phyloP scores from a whole-genome alignment of 35 echinoderm and acorn worm genomes.

The Apostichopus californicus region DNA sequence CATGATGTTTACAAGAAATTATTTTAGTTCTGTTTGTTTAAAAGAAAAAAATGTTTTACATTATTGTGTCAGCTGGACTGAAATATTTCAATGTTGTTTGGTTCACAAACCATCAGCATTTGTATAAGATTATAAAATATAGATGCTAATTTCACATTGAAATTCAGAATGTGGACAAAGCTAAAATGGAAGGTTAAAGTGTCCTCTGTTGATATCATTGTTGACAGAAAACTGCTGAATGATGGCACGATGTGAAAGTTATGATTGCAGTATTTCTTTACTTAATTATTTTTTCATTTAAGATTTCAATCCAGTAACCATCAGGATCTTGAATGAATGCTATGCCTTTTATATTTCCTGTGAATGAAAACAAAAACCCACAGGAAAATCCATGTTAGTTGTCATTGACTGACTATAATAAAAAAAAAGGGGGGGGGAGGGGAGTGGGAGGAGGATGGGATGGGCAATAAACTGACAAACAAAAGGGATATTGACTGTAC shows the following conservation, averaged over 20 bases:
- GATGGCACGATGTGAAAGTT: not conserved
- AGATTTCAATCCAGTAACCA: constrained; percentile 99
- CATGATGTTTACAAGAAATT: no score
- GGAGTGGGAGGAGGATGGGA: no score
- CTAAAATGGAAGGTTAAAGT: not conserved
- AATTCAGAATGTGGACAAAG: not conserved
- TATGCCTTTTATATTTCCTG: constrained; percentile 86
- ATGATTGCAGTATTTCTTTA: not conserved
- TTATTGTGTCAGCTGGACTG: no score
- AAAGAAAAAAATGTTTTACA: no score
- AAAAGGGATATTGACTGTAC: no score
- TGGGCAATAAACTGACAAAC: no score
- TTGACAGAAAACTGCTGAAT: not conserved
- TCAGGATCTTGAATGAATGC: constrained; percentile 96
- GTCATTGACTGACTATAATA: no score
- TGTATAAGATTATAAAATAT: not conserved
- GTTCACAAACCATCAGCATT: not conserved
- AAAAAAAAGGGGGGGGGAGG: no score
- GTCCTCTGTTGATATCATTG: not conserved
- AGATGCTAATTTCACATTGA: not conserved
- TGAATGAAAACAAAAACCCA: constrained; percentile 3
- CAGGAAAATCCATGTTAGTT: no score
- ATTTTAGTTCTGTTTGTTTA: no score
- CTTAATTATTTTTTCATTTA: constrained; percentile 51
- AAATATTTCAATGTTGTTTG: no score